Conservation (phyloP, 2,888 invertebrate species). For the Dichetophora obliterata region DNA sequence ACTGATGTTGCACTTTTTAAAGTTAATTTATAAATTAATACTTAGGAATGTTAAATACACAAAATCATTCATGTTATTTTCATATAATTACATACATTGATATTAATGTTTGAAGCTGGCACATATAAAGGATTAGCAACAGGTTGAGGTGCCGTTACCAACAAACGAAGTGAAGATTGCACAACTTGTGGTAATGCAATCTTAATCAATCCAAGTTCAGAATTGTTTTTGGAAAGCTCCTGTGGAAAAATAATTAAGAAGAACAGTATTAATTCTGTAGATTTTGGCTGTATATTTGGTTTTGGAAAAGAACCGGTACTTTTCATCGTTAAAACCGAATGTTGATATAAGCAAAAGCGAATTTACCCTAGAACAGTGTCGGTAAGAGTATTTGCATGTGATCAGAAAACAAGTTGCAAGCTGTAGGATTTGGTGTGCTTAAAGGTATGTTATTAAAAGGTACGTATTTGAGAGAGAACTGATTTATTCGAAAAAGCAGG, state of each 20-base stretch:
- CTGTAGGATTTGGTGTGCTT: no score
- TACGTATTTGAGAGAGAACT: no score
- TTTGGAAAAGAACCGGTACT: not conserved
- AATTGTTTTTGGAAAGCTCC: slow-evolving; percentile 65
- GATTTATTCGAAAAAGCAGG: no score
- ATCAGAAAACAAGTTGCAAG: no score
- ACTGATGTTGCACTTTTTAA: slow-evolving; percentile 62
- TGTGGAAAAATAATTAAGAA: slow-evolving; percentile 42
- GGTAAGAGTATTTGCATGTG: no score
- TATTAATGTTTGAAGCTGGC: slow-evolving; percentile 66
- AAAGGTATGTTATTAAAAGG: no score
- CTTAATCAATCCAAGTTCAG: slow-evolving; percentile 71
- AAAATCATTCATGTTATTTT: not conserved
- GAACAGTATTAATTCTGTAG: not conserved
- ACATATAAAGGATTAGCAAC: slow-evolving; percentile 59
- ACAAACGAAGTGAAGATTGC: slow-evolving; percentile 78
- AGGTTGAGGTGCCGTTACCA: slow-evolving; percentile 69
- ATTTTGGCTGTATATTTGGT: no score
- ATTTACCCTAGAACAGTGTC: no score
- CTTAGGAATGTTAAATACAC: not conserved
- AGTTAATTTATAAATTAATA: not conserved
- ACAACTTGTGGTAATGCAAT: slow-evolving; percentile 83
- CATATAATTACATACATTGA: slow-evolving; percentile 53
- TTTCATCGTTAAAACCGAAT: not conserved
- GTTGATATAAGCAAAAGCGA: not conserved